A percentile compares a stretch with the other conserved stretches of the same genome.
phyloP scores from a whole-genome alignment of 1,140 invertebrate species.

The Tetranychus urticae region DNA sequence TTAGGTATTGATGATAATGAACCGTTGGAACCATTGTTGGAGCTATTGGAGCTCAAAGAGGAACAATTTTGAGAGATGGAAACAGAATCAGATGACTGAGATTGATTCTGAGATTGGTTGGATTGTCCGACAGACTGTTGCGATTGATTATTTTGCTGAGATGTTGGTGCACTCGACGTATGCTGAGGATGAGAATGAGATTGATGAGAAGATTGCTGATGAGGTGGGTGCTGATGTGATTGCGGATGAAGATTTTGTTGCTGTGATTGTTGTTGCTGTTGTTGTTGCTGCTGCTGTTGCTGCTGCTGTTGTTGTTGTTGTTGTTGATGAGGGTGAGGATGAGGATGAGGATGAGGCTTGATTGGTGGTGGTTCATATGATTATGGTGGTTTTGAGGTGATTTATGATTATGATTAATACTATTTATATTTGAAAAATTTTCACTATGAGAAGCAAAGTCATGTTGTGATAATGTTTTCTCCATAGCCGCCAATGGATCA shows the following conservation, averaged over 20 bases:
- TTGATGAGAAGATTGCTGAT: background rate
- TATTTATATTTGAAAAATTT: background rate
- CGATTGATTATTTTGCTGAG: background rate
- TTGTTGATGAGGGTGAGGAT: background rate
- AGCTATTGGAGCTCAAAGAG: background rate
- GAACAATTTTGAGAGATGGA: conserved; percentile 6
- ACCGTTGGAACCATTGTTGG: conserved; percentile 6
- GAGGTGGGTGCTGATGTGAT: background rate
- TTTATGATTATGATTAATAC: background rate
- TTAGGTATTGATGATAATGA: conserved; percentile 23
- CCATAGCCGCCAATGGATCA: conserved; percentile 69
- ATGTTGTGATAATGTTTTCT: conserved; percentile 46
- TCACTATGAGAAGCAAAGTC: conserved; percentile 23
- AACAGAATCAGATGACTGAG: background rate
- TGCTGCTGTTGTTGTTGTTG: background rate
- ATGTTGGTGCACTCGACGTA: background rate
- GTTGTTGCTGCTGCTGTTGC: background rate
- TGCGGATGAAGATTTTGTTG: background rate
- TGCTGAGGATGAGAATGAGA: background rate
- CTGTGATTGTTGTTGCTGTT: background rate
- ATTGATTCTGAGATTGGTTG: background rate
- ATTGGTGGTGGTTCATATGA: background rate
- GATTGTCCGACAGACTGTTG: background rate
- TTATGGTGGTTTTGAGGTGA: background rate
- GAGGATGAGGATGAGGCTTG: background rate